phyloP scores from a whole-genome alignment of 2,797 vertebrate genomes.

The Arnoldichthys spilopterus region DNA sequence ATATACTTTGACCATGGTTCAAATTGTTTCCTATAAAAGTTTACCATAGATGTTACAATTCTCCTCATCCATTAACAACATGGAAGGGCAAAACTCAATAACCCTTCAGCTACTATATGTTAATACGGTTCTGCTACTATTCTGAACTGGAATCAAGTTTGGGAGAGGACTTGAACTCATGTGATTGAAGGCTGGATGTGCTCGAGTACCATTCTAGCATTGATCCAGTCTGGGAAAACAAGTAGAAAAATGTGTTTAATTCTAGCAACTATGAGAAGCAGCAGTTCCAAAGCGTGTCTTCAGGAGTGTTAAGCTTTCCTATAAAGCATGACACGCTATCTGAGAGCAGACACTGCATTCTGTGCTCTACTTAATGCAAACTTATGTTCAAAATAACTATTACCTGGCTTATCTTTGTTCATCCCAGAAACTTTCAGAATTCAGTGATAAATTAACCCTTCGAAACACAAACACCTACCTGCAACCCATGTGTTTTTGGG shows the following conservation, averaged over 20 bases:
- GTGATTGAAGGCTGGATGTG: background rate
- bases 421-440: conserved; percentile 22
- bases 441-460: conserved; percentile 78
- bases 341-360: background rate
- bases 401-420: conserved; percentile 16
- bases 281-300: background rate
- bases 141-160: background rate
- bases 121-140: background rate
- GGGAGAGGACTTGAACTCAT: background rate
- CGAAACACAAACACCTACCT: conserved; percentile 74
- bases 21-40: too few species aligned
- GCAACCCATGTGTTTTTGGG: conserved; percentile 72
- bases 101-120: background rate
- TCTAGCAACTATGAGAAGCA: background rate
- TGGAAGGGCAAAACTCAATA: background rate
- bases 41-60: background rate
- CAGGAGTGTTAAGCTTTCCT: conserved; percentile 1
- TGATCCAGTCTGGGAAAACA: background rate
- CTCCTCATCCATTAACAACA: conserved; percentile 2
- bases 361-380: background rate
- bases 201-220: background rate
- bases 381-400: background rate
- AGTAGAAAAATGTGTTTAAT: background rate
- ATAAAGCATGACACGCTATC: background rate
- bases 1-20: background rate